phyloP scores from a whole-genome alignment of 2,113 vertebrate species.

The Epinephelus lanceolatus region DNA sequence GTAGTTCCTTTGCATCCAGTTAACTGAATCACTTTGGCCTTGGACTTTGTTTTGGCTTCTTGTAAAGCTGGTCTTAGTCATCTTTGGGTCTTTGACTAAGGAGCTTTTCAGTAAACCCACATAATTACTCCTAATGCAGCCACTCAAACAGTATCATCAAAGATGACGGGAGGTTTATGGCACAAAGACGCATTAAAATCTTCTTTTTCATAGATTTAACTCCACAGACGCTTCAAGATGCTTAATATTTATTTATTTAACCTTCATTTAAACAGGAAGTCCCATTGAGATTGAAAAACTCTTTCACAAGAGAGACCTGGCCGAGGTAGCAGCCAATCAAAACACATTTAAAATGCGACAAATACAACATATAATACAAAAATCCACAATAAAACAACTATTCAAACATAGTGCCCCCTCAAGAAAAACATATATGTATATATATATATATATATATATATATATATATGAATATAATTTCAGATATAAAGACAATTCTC shows the following conservation, averaged over 20 bases:
- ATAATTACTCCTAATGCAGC: not conserved
- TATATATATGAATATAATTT: not conserved
- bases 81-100: not conserved
- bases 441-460: too few relatives aligned
- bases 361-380: too few relatives aligned
- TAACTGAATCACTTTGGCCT: conserved; percentile 5
- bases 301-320: too few relatives aligned
- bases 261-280: too few relatives aligned
- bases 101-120: not conserved
- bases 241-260: not conserved
- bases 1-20: not conserved
- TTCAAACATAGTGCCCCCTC: too few relatives aligned
- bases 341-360: too few relatives aligned
- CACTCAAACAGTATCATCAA: not conserved
- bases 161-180: not conserved
- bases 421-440: too few relatives aligned
- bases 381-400: too few relatives aligned
- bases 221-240: not conserved
- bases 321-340: too few relatives aligned
- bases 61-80: conserved; percentile 7
- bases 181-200: not conserved
- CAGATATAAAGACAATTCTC: not conserved
- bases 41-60: not conserved
- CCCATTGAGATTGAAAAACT: too few relatives aligned
- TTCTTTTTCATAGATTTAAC: not conserved